phyloP scores from a whole-genome alignment of 2,113 vertebrate species.

The Okapia johnstoni region DNA sequence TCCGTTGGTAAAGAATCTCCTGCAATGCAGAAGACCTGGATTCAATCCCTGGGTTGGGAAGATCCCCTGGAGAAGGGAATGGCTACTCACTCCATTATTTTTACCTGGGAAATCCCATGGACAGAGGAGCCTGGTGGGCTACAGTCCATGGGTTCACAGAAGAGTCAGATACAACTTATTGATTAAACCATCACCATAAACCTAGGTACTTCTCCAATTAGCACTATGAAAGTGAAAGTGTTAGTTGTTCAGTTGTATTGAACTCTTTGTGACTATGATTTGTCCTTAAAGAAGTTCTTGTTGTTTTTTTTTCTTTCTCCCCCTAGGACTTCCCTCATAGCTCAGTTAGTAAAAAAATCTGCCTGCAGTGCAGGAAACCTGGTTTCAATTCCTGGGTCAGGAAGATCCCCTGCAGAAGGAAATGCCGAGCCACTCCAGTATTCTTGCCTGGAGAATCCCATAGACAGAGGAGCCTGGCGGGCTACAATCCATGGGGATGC shows the following conservation, averaged over 20 bases:
- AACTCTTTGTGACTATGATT: not conserved
- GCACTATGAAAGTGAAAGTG: not conserved
- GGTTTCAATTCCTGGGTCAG: not conserved
- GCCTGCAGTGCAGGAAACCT: not conserved
- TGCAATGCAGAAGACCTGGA: not conserved
- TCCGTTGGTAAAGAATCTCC: not conserved
- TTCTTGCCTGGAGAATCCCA: not conserved
- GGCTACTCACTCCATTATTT: not conserved
- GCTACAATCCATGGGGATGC: rapidly evolving
- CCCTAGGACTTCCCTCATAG: not conserved
- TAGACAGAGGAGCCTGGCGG: not conserved
- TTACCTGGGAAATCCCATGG: not conserved
- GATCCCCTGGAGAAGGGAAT: not conserved
- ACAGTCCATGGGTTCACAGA: not conserved
- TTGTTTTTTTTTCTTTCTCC: too few relatives aligned
- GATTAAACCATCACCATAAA: not conserved
- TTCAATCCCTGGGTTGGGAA: not conserved
- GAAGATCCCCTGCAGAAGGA: not conserved
- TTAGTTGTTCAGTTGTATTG: not conserved
- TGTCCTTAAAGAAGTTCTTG: not conserved
- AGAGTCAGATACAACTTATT: not conserved
- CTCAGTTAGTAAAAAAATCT: not conserved
- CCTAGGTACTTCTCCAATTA: not conserved
- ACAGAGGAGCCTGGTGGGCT: not conserved
- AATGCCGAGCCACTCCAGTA: not conserved